phyloP scores from a whole-genome alignment of 2,888 invertebrate species.

The Drosophila kanekoi region DNA sequence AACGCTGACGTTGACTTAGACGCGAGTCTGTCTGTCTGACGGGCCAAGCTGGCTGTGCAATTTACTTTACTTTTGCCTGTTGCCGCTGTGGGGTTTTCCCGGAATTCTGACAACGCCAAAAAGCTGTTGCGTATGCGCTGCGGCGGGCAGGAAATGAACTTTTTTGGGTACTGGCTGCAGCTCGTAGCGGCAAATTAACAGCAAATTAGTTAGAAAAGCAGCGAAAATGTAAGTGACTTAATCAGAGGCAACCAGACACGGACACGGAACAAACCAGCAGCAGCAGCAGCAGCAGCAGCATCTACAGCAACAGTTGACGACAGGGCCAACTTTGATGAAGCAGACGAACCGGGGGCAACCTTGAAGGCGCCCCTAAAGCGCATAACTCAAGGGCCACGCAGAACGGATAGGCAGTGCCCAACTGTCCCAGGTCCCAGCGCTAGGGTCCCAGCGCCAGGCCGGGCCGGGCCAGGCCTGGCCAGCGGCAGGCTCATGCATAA shows the following conservation, averaged over 20 bases:
- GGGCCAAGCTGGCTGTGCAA: conserved; percentile 17
- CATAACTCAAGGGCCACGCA: conserved; percentile 64
- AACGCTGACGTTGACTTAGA: conserved; percentile 44
- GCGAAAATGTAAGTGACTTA: conserved; percentile 68
- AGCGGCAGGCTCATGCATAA: conserved; percentile 68
- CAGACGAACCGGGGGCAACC: conserved; percentile 50
- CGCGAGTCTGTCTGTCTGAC: conserved; percentile 8
- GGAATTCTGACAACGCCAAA: conserved; percentile 66
- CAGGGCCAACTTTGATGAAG: neutral
- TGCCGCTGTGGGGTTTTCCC: conserved; percentile 61
- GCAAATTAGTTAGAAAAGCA: conserved; percentile 75
- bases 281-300: neutral
- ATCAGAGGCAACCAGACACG: conserved; percentile 45
- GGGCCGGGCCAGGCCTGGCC: neutral
- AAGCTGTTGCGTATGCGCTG: conserved; percentile 26
- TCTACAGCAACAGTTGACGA: conserved; percentile 3
- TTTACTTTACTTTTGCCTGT: conserved; percentile 19
- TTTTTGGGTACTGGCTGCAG: conserved; percentile 17
- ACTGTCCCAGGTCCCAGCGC: conserved; percentile 9
- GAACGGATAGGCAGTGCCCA: conserved; percentile 7
- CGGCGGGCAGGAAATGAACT: conserved; percentile 44
- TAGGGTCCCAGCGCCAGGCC: conserved; percentile 27
- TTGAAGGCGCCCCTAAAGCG: conserved; percentile 75
- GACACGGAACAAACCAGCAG: conserved; percentile 2
- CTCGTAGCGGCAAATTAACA: conserved; percentile 64